Conservation (phyloP, 1,140 invertebrate species). For the Tetragnatha versicolor region DNA sequence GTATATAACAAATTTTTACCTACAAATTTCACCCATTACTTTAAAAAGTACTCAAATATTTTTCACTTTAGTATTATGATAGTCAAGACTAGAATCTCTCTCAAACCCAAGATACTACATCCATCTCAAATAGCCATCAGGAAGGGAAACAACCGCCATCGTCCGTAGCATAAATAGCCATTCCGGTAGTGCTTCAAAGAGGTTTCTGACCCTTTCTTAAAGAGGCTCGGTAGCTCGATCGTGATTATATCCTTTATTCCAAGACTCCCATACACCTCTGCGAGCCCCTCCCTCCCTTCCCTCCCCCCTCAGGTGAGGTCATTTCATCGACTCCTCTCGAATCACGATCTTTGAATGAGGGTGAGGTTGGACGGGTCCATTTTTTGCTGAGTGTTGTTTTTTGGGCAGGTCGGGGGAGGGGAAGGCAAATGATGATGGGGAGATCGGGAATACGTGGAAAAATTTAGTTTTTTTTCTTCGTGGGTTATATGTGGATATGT, state of each 20-base stretch:
- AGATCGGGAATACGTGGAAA: neutral
- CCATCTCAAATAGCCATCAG: too few relatives aligned
- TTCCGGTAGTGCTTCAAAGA: conserved; percentile 39
- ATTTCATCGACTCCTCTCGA: conserved; percentile 38
- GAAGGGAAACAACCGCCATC: too few relatives aligned
- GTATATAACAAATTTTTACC: too few relatives aligned
- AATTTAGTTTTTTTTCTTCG: neutral
- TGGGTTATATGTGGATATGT: too few relatives aligned
- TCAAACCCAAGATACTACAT: too few relatives aligned
- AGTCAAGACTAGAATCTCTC: too few relatives aligned
- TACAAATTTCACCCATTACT: too few relatives aligned
- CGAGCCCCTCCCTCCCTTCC: conserved; percentile 36
- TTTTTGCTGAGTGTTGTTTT: neutral
- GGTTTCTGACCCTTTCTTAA: conserved; percentile 33
- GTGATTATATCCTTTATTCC: conserved; percentile 51
- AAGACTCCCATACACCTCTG: conserved; percentile 28
- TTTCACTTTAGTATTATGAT: too few relatives aligned
- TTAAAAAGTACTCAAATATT: too few relatives aligned
- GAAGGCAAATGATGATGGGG: neutral
- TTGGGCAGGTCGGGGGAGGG: too few relatives aligned
- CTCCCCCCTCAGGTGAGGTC: conserved; percentile 34
- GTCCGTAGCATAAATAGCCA: too few relatives aligned
- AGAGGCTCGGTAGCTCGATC: conserved; percentile 44
- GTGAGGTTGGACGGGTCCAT: conserved; percentile 13
- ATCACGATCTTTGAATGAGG: conserved; percentile 38